Percentiles rank a stretch among this genome's conserved stretches.
phyloP scores from a whole-genome alignment of 2,888 invertebrate species.

The Abrostola triplasia region DNA sequence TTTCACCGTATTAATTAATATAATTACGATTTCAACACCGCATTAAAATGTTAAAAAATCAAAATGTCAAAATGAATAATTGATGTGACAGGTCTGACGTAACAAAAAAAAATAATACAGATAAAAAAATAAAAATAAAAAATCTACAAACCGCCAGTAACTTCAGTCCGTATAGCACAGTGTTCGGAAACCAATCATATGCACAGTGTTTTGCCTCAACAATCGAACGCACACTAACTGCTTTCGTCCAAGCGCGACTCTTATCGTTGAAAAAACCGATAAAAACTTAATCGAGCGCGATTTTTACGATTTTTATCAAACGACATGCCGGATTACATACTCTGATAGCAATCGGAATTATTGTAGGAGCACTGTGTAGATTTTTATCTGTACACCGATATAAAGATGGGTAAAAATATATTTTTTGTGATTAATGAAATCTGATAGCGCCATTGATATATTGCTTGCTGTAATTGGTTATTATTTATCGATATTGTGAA shows the following conservation, averaged over 20 bases:
- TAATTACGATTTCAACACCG: too few relatives aligned
- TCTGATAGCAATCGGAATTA: conserved; percentile 80
- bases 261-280: conserved; percentile 61
- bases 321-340: conserved; percentile 86
- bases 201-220: conserved; percentile 46
- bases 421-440: conserved; percentile 42
- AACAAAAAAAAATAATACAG: conserved; percentile 7
- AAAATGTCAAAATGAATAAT: neutral
- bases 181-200: conserved; percentile 32
- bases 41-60: too few relatives aligned
- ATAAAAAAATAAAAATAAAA: too few relatives aligned
- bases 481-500: conserved; percentile 6
- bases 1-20: too few relatives aligned
- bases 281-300: conserved; percentile 81
- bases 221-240: conserved; percentile 58
- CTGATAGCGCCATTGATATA: conserved; percentile 12
- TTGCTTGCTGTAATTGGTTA: conserved; percentile 5
- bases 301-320: conserved; percentile 86
- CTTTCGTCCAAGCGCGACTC: conserved; percentile 55
- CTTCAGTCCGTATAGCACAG: conserved; percentile 38
- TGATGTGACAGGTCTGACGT: neutral
- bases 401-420: conserved; percentile 36
- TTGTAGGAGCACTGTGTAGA: conserved; percentile 67
- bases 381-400: conserved; percentile 60
- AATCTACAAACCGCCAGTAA: conserved; percentile 46